phyloP scores from a whole-genome alignment of 1,140 invertebrate genomes.

The Colletes latitarsis region DNA sequence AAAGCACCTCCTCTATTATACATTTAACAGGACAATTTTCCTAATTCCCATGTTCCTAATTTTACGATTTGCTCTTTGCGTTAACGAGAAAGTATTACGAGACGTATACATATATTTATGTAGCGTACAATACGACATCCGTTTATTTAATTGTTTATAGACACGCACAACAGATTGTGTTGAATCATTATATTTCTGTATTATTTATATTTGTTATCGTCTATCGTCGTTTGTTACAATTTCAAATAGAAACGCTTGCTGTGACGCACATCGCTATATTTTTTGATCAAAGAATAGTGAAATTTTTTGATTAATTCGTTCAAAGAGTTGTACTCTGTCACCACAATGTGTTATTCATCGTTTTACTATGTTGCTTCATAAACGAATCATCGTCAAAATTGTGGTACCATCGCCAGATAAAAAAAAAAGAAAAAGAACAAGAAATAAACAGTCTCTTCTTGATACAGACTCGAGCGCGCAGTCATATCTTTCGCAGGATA shows the following conservation, averaged over 20 bases:
- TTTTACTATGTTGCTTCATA: not conserved
- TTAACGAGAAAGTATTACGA: conserved; percentile 33
- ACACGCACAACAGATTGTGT: conserved; percentile 14
- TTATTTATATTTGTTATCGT: conserved; percentile 28
- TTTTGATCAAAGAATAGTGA: not conserved
- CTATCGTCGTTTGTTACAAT: conserved; percentile 18
- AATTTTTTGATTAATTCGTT: not conserved
- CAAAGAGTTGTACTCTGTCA: not conserved
- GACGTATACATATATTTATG: conserved; percentile 18
- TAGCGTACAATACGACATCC: conserved; percentile 40
- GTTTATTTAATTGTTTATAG: conserved; percentile 26
- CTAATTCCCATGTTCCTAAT: conserved; percentile 45
- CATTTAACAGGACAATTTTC: conserved; percentile 30
- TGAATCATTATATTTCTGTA: conserved; percentile 4
- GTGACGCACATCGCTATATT: conserved; percentile 14
- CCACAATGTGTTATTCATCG: not conserved
- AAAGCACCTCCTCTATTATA: conserved; percentile 17
- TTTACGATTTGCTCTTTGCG: conserved; percentile 33
- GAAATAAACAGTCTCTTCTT: conserved; percentile 7
- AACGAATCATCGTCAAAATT: not conserved
- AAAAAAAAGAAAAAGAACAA: not conserved
- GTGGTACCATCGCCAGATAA: not conserved
- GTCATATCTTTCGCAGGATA: conserved; percentile 4
- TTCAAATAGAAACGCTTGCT: conserved; percentile 19
- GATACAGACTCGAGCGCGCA: not conserved